phyloP scores from a whole-genome alignment of 2,888 invertebrate genomes.

The Sesamia inferens region DNA sequence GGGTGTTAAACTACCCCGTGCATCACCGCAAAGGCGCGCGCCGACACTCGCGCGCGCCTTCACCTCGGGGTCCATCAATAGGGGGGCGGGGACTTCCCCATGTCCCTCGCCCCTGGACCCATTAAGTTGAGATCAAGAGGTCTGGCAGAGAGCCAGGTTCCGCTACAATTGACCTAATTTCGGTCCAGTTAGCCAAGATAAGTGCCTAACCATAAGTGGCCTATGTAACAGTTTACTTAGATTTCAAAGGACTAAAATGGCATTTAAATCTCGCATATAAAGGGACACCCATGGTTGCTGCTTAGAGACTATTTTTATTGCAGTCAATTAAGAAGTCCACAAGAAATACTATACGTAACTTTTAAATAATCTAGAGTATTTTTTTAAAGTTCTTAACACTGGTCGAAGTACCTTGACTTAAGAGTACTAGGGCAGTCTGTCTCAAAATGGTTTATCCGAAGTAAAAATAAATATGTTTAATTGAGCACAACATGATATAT shows the following conservation, averaged over 20 bases:
- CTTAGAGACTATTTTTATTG: neutral
- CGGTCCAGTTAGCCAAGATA: constrained; percentile 45
- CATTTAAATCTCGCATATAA: no score
- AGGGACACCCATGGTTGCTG: neutral
- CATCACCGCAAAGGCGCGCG: no score
- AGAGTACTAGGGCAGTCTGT: neutral
- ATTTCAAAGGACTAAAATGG: neutral
- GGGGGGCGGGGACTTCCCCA: no score
- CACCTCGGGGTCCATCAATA: no score
- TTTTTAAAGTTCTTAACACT: neutral
- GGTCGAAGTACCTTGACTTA: neutral
- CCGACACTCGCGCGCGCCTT: no score
- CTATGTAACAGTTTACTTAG: constrained; percentile 4
- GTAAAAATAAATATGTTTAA: neutral
- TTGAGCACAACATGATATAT: neutral
- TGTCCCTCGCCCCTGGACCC: no score
- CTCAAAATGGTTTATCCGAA: neutral
- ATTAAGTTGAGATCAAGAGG: constrained; percentile 43
- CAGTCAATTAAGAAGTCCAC: neutral
- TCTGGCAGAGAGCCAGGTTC: constrained; percentile 53
- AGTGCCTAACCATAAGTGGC: constrained; percentile 28
- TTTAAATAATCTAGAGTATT: neutral
- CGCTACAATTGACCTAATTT: constrained; percentile 56
- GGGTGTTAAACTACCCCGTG: no score
- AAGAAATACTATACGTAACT: neutral